Evolutionary conservation across 1,140 invertebrate species (phyloP).

Genomic region (Lordiphosa mommai): DNA sequence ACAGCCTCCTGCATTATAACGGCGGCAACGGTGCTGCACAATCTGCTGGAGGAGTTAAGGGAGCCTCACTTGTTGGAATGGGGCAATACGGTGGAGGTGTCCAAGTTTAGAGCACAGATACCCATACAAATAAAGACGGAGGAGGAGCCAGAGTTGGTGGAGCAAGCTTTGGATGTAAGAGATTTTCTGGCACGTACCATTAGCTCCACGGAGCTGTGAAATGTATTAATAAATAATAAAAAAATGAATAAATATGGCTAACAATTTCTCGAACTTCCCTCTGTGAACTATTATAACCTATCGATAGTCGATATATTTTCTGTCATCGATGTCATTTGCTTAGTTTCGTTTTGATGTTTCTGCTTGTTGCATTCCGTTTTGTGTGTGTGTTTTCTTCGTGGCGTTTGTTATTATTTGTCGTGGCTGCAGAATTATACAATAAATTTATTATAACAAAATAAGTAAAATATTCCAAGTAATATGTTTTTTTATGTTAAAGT

Average conservation of each 20-base stretch:
- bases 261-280: too few relatives aligned
- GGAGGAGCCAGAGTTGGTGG: background rate
- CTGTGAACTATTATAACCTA: too few relatives aligned
- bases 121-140: conserved; percentile 1
- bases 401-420: conserved; percentile 41
- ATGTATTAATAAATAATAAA: too few relatives aligned
- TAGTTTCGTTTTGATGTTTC: conserved; percentile 2
- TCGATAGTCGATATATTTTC: too few relatives aligned
- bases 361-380: conserved; percentile 44
- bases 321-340: too few relatives aligned
- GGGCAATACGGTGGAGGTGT: conserved; percentile 47
- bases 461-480: too few relatives aligned
- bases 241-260: too few relatives aligned
- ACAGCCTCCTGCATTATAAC: conserved; percentile 61
- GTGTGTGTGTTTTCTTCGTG: conserved; percentile 19
- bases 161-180: conserved; percentile 24
- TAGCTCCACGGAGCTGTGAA: conserved; percentile 48
- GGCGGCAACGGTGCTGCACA: conserved; percentile 62
- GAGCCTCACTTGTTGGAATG: conserved; percentile 59
- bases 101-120: conserved; percentile 24
- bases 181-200: conserved; percentile 63
- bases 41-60: conserved; percentile 55
- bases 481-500: too few relatives aligned
- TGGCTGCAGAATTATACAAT: background rate
- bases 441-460: too few relatives aligned